Conservation (phyloP, 2,888 invertebrate species). For the Andrena minutula region DNA sequence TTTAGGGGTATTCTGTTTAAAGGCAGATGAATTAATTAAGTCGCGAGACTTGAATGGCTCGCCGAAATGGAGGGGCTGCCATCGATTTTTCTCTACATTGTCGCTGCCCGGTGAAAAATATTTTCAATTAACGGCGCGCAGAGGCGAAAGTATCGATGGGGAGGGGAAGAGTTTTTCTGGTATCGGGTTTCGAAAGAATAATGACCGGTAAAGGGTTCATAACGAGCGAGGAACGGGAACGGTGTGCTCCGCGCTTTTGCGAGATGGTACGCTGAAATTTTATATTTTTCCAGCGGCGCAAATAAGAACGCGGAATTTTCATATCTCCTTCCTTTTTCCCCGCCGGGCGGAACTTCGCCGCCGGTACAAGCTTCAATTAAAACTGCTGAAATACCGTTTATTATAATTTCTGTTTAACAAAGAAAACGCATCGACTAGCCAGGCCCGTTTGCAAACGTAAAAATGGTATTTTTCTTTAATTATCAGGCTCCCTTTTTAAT, state of each 20-base stretch:
- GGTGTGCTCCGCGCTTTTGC: slow-evolving; percentile 63
- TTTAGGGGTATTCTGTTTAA: too few relatives aligned
- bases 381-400: slow-evolving; percentile 53
- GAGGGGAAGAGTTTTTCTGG: slow-evolving; percentile 55
- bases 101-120: slow-evolving; percentile 56
- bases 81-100: slow-evolving; percentile 41
- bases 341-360: background rate
- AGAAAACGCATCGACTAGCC: slow-evolving; percentile 32
- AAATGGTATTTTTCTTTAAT: slow-evolving; percentile 53
- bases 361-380: slow-evolving; percentile 52
- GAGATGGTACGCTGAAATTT: slow-evolving; percentile 66
- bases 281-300: slow-evolving; percentile 65
- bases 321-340: slow-evolving; percentile 37
- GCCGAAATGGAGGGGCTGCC: background rate
- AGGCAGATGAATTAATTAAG: background rate
- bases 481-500: slow-evolving; percentile 41
- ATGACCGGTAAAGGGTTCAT: slow-evolving; percentile 67
- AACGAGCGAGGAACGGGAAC: slow-evolving; percentile 58
- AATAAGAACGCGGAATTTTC: slow-evolving; percentile 66
- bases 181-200: slow-evolving; percentile 69
- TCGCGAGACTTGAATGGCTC: too few relatives aligned
- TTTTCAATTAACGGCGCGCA: slow-evolving; percentile 61
- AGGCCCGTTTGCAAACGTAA: slow-evolving; percentile 31
- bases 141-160: slow-evolving; percentile 52
- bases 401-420: slow-evolving; percentile 55